Evolutionary conservation across 2,113 vertebrate species (phyloP).

Genomic region (Neogobius melanostomus): DNA sequence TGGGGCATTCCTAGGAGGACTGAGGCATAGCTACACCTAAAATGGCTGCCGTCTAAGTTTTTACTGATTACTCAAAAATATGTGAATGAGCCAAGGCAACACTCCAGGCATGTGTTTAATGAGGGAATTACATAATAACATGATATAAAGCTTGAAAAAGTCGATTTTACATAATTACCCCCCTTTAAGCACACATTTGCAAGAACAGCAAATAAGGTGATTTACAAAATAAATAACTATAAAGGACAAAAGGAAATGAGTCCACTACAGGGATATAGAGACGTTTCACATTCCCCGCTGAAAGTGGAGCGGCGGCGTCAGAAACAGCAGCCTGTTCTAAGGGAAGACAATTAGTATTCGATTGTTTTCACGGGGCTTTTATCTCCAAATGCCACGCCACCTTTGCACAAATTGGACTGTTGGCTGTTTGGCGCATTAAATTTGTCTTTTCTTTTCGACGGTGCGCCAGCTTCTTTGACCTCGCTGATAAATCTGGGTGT

Average conservation of each 20-base stretch:
- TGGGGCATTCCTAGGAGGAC: no score
- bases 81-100: no score
- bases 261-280: not conserved
- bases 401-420: conserved; percentile 56
- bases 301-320: conserved; percentile 31
- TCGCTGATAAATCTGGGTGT: conserved; percentile 55
- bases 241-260: not conserved
- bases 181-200: no score
- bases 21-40: no score
- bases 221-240: not conserved
- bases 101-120: no score
- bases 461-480: conserved; percentile 42
- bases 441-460: conserved; percentile 6
- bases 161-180: no score
- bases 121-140: no score
- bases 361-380: conserved; percentile 51
- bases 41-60: no score
- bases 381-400: conserved; percentile 54
- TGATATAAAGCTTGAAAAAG: no score
- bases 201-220: no score
- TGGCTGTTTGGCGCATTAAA: conserved; percentile 49
- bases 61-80: no score
- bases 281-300: not conserved
- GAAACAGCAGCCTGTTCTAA: conserved; percentile 26
- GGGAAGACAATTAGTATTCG: conserved; percentile 57